Percentiles rank a stretch among this genome's conserved stretches.
These are phyloP conservation scores for Setophaga coronata DNA, from an alignment of 2,113 vertebrate genomes.

Conservation along the genomic window DNA sequence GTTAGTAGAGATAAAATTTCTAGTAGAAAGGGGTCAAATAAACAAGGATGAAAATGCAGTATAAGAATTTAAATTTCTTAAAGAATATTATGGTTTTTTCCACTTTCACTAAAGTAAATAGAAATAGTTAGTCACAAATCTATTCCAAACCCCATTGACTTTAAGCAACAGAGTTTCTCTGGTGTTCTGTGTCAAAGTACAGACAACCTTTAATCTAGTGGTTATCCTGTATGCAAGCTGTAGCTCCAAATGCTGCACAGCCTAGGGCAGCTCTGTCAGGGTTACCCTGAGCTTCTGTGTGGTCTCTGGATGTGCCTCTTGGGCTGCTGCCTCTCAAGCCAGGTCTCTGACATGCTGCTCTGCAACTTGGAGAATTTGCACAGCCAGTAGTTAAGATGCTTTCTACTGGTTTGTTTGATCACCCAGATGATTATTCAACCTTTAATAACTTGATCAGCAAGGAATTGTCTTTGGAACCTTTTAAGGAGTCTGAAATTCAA, in stretches of 20 bases:
- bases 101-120: background rate
- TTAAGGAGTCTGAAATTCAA: background rate
- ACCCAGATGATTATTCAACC: background rate
- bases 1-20: background rate
- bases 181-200: background rate
- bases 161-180: background rate
- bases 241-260: background rate
- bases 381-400: background rate
- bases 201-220: background rate
- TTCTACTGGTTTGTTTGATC: background rate
- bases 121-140: background rate
- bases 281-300: background rate
- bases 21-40: background rate
- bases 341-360: background rate
- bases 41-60: background rate
- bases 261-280: background rate
- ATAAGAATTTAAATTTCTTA: background rate
- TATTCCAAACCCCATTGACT: background rate
- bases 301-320: background rate
- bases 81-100: background rate
- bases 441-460: background rate
- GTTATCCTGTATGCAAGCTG: background rate
- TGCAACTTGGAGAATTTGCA: background rate
- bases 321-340: background rate
- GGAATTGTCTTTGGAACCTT: background rate